A percentile compares a stretch with the other conserved stretches of the same genome.
These are phyloP conservation scores for Anagyrus pseudococci DNA, from an alignment of 2,888 invertebrate genomes.

Conservation along the genomic window DNA sequence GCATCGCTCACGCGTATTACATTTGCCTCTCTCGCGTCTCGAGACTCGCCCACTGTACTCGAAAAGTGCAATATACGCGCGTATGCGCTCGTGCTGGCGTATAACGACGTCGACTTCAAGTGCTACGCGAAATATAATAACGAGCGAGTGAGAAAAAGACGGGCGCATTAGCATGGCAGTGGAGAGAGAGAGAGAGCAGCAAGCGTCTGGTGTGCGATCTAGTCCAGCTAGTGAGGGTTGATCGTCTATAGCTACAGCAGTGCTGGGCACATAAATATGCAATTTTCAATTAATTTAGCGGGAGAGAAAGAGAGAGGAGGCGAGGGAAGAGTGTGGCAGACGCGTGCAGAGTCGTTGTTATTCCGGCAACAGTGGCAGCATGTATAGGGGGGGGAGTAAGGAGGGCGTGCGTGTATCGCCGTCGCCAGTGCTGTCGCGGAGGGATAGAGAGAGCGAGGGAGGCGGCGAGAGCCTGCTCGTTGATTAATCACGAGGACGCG, in stretches of 20 bases:
- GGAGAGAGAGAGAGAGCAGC: background rate
- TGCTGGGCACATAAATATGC: constrained; percentile 22
- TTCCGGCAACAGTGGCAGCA: background rate
- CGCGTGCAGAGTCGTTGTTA: background rate
- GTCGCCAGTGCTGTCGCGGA: too few species aligned
- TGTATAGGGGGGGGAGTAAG: background rate
- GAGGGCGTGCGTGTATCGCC: background rate
- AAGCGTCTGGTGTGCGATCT: background rate
- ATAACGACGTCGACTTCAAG: constrained; percentile 5
- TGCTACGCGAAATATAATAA: constrained; percentile 25
- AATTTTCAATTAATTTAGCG: constrained; percentile 36
- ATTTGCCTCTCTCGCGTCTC: too few species aligned
- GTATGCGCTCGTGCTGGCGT: constrained; percentile 1
- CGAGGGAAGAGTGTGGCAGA: background rate
- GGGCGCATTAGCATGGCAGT: background rate
- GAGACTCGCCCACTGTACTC: too few species aligned
- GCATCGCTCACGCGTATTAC: too few species aligned
- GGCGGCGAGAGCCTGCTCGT: too few species aligned
- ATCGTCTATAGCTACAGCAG: too few species aligned
- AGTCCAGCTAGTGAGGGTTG: background rate
- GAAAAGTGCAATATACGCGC: background rate
- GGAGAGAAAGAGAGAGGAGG: constrained; percentile 1
- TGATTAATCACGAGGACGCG: constrained; percentile 35
- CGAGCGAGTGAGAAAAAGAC: background rate
- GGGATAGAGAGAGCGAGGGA: too few species aligned